phyloP scores from a whole-genome alignment of 1,140 invertebrate species.

The Drosophila kohkoa region DNA sequence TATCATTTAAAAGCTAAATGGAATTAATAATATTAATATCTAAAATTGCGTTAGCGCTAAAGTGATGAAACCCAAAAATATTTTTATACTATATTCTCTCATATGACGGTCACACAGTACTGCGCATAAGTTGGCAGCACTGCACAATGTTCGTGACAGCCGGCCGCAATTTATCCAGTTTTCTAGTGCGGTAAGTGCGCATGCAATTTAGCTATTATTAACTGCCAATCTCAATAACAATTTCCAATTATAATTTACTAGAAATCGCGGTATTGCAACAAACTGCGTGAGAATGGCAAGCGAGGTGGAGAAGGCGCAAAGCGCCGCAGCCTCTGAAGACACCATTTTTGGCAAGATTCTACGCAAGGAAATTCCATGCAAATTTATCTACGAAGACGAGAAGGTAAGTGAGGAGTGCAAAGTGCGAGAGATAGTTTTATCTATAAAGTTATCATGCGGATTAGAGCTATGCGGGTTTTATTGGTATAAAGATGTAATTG shows the following conservation, averaged over 20 bases:
- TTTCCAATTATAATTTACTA: constrained; percentile 7
- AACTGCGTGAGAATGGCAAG: constrained; percentile 88
- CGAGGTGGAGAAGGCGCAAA: constrained; percentile 92
- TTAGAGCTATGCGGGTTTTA: no score
- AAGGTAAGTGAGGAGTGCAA: constrained; percentile 86
- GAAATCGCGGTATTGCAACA: constrained; percentile 51
- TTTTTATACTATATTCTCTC: not conserved
- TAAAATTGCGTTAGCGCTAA: no score
- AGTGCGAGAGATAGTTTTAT: constrained; percentile 18
- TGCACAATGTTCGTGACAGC: constrained; percentile 58
- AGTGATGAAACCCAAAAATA: no score
- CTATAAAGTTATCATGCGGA: no score
- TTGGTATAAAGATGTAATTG: not conserved
- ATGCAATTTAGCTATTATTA: constrained; percentile 2
- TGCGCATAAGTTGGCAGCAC: constrained; percentile 30
- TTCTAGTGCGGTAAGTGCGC: constrained; percentile 50
- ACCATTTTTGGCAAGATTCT: constrained; percentile 99
- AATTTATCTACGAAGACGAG: constrained; percentile 97
- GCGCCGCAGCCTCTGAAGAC: constrained; percentile 89
- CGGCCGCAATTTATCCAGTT: constrained; percentile 60
- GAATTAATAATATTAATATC: no score
- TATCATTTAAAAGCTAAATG: no score
- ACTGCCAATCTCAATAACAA: not conserved
- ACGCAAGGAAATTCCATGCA: constrained; percentile 96
- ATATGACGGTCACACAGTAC: not conserved